phyloP scores from a whole-genome alignment of 1,140 invertebrate genomes.

The Battus philenor region DNA sequence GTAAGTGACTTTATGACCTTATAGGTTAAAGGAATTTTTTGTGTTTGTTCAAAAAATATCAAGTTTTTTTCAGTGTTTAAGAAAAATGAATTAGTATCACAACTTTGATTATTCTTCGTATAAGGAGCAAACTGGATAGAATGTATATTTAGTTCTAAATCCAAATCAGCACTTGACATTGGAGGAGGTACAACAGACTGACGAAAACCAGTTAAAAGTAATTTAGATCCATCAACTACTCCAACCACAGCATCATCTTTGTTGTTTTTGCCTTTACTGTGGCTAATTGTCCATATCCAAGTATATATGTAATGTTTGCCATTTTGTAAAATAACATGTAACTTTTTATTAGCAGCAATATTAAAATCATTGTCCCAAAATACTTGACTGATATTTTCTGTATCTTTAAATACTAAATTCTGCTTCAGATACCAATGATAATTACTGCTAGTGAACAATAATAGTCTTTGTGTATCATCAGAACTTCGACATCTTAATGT shows the following conservation, averaged over 20 bases:
- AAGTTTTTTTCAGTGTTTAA: conserved; percentile 43
- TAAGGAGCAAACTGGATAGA: conserved; percentile 76
- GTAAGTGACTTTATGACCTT: conserved; percentile 29
- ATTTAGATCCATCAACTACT: conserved; percentile 87
- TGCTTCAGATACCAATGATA: conserved; percentile 96
- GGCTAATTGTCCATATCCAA: conserved; percentile 79
- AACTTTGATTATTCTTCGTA: conserved; percentile 21
- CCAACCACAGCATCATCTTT: conserved; percentile 79
- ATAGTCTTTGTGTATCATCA: conserved; percentile 69
- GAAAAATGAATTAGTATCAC: conserved; percentile 67
- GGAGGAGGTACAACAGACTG: conserved; percentile 88
- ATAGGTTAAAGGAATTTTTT: conserved; percentile 53
- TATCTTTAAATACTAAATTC: conserved; percentile 74
- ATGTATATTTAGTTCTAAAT: conserved; percentile 77
- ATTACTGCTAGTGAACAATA: conserved; percentile 89
- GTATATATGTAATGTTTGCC: conserved; percentile 77
- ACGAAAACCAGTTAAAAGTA: conserved; percentile 85
- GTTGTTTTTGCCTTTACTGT: conserved; percentile 69
- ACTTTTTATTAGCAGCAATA: conserved; percentile 72
- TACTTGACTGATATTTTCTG: conserved; percentile 71
- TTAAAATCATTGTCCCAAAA: conserved; percentile 80
- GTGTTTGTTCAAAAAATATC: conserved; percentile 44
- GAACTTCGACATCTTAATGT: conserved; percentile 76
- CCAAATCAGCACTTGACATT: conserved; percentile 81
- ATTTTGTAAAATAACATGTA: conserved; percentile 78